Base-by-base conservation (phyloP, 2,888 invertebrate genomes). In the Drosophila fulvimacula region DNA sequence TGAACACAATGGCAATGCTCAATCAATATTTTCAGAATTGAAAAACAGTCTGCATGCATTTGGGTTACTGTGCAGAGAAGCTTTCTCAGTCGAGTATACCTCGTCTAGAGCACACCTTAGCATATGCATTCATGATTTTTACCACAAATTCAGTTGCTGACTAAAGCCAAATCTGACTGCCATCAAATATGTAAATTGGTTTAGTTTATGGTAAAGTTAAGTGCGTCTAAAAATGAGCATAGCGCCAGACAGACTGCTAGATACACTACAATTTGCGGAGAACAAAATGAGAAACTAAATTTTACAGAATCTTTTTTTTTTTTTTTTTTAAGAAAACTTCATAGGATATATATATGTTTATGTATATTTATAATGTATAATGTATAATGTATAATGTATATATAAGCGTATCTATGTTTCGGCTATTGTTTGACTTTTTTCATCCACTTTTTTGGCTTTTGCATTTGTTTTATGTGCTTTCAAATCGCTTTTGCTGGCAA, bases 401-500 rank as follows among this genome's bases (percentile, higher is more conserved):
- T 32, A 11, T 32, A 15, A 5, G n/a, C n/a, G n/a, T n/a, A n/a
- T 10, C 6, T 6, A 0, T 6, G 15, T 24, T 24, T 53, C 52
- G 52, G 4, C 38, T 13, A 9, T 51, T 7, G 24, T 11, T 13
- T 1, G 11, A 4, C 0, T 9, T 27, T n/a, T 59, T 10, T 2
- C 24, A 15, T 19, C 36, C 41, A 3, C 24, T 41, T n/a, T 27
- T 34, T 27, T 24, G 24, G 27, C 32, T 10, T 36, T 38, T 42
- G 24, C 49, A 15, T 30, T 41, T 49, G 30, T 61, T 36, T 38
- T 48, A 30, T 61, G 55, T 39, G 36, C 5, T 17, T 36, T 30
- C 24, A 27, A 48, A 46, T 38, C 15, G n/a, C n/a, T 48, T 69
- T 58, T 51, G 38, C 30, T 34, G 55, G 66, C 84, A 84, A 79